Percentiles rank a stretch among this genome's conserved stretches.
These are phyloP conservation scores for Muscidifurax raptorellus DNA, from an alignment of 1,140 invertebrate species.

Conservation along the genomic window DNA sequence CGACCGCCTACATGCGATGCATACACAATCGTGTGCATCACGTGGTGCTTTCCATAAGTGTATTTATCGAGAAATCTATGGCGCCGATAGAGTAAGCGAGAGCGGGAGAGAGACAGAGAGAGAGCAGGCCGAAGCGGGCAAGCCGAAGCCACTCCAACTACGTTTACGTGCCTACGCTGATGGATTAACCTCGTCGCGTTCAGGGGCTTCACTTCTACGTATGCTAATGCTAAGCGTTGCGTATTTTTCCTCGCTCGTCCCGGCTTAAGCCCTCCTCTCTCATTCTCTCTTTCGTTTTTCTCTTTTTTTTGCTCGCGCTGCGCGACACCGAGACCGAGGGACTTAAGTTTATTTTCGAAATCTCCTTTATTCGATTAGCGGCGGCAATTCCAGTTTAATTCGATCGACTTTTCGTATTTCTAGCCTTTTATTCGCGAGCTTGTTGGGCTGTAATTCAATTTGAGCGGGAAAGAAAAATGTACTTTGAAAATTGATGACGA, in stretches of 20 bases:
- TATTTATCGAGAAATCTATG: conserved; percentile 46
- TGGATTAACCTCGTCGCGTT: conserved; percentile 56
- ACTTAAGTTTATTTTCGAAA: conserved; percentile 38
- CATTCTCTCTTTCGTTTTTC: not conserved
- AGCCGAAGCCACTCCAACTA: conserved; percentile 45
- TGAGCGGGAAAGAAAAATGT: too few species aligned
- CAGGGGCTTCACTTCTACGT: conserved; percentile 42
- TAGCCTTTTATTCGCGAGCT: too few species aligned
- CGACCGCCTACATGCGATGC: not conserved
- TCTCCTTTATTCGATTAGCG: conserved; percentile 20
- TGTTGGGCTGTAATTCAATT: too few species aligned
- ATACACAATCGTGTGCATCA: conserved; percentile 1
- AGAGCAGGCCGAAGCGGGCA: not conserved
- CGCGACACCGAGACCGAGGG: not conserved
- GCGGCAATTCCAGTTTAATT: not conserved
- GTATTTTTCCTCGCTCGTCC: conserved; percentile 34
- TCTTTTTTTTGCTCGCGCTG: not conserved
- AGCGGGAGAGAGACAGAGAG: too few species aligned
- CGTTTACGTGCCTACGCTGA: conserved; percentile 51
- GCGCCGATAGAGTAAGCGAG: not conserved
- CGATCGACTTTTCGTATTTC: too few species aligned
- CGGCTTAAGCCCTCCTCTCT: conserved; percentile 9
- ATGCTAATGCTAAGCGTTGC: conserved; percentile 40
- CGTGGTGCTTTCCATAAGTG: not conserved
- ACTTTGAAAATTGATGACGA: not conserved